Conservation (phyloP, 2,113 vertebrate genomes). For the Sebastes schlegelii region DNA sequence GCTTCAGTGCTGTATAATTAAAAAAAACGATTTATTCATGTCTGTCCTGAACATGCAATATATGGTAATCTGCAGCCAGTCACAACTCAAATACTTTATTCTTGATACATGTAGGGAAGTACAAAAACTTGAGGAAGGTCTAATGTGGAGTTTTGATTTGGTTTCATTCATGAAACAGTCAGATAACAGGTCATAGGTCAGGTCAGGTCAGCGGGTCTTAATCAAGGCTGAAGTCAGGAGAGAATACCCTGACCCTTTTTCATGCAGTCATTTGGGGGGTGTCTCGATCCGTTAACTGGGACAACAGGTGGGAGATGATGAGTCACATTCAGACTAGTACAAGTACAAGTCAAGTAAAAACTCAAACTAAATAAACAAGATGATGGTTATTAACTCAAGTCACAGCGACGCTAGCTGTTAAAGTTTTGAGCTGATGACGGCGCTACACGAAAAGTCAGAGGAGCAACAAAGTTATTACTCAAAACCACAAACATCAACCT, state of each 20-base stretch:
- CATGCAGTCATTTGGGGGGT: too few relatives aligned
- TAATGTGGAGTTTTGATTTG: not conserved
- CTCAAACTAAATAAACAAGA: too few relatives aligned
- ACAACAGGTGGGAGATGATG: not conserved
- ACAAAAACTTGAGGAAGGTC: not conserved
- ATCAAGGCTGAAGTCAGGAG: not conserved
- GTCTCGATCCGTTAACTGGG: not conserved
- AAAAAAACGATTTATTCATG: constrained; percentile 1
- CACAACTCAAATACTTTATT: not conserved
- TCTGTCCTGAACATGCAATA: constrained; percentile 11
- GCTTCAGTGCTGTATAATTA: not conserved
- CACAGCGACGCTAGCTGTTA: too few relatives aligned
- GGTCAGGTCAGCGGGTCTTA: not conserved
- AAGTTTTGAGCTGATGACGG: too few relatives aligned
- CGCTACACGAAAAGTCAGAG: too few relatives aligned
- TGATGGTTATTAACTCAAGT: too few relatives aligned
- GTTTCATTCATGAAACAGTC: not conserved
- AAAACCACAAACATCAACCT: too few relatives aligned
- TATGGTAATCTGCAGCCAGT: constrained; percentile 18
- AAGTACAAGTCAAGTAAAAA: too few relatives aligned
- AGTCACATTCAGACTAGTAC: too few relatives aligned
- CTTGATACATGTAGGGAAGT: not conserved
- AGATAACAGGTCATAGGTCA: not conserved
- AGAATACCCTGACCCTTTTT: not conserved
- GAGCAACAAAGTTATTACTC: too few relatives aligned